Percentiles rank a stretch among this genome's conserved stretches.
phyloP scores from a whole-genome alignment of 92 coral and sea anemone genomes.

The Epizoanthus fatuus region DNA sequence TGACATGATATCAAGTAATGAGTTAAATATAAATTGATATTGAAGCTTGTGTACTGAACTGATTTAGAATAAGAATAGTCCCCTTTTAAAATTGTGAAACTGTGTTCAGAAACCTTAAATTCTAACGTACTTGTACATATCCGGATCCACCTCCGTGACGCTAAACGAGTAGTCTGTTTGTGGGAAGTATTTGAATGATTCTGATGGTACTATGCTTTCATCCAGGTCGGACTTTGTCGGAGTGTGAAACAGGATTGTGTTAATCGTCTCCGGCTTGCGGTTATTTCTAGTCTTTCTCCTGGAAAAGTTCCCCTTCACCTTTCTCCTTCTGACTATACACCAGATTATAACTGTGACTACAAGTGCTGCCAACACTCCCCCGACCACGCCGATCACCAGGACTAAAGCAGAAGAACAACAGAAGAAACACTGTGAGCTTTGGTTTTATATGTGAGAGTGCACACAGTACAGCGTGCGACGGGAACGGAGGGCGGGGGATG shows the following conservation, averaged over 20 bases:
- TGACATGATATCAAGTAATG: no score
- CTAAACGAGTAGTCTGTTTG: constrained; percentile 27
- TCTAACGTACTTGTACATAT: constrained; percentile 37
- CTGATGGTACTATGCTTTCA: constrained; percentile 16
- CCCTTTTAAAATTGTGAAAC: background rate
- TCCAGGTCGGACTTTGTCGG: constrained; percentile 32
- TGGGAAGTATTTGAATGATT: constrained; percentile 27
- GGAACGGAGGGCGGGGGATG: no score
- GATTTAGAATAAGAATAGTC: background rate
- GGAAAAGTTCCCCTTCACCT: background rate
- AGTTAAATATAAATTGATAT: no score
- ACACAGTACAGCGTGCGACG: no score
- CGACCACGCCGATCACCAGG: constrained; percentile 13
- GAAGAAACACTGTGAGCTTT: background rate
- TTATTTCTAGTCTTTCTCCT: background rate
- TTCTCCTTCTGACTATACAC: constrained; percentile 28
- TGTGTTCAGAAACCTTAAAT: background rate
- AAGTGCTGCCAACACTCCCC: constrained; percentile 36
- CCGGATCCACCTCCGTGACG: constrained; percentile 37
- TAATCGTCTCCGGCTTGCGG: background rate
- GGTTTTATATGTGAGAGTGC: no score
- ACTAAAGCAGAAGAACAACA: background rate
- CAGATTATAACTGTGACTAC: constrained; percentile 19
- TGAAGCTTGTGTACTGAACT: no score
- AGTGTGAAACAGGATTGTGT: constrained; percentile 1